Conservation (phyloP, 2,113 vertebrate genomes). For the Sturnira hondurensis region DNA sequence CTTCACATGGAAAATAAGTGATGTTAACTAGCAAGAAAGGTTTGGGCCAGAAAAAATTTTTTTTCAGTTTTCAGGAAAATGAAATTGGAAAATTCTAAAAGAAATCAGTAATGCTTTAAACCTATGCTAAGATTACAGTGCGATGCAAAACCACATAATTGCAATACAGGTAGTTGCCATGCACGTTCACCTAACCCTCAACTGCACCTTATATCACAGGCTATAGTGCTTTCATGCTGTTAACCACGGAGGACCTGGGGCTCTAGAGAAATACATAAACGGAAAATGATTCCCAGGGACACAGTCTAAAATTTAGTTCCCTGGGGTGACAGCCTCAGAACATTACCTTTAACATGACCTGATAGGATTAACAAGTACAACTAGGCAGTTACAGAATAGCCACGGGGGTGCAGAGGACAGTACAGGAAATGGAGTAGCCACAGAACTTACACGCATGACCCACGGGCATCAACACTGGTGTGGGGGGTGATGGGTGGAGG, state of each 20-base stretch:
- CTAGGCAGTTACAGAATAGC: too few species aligned
- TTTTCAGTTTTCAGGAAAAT: not conserved
- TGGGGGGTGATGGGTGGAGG: too few species aligned
- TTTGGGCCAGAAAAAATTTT: too few species aligned
- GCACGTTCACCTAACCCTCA: not conserved
- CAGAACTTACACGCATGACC: too few species aligned
- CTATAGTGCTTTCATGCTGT: not conserved
- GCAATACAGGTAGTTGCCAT: not conserved
- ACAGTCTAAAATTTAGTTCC: not conserved
- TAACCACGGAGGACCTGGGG: not conserved
- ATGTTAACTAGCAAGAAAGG: not conserved
- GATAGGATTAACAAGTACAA: not conserved
- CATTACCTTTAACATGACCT: not conserved
- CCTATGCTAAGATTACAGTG: not conserved
- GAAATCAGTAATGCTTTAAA: not conserved
- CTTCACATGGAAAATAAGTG: not conserved
- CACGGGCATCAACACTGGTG: too few species aligned
- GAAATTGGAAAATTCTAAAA: conserved; percentile 24
- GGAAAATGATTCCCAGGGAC: not conserved
- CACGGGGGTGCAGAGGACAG: too few species aligned
- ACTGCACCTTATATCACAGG: not conserved
- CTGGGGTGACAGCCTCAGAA: not conserved
- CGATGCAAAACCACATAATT: not conserved
- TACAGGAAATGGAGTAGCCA: too few species aligned
- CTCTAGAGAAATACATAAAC: conserved; percentile 4